Percentiles rank a stretch among this genome's conserved stretches.
Conservation (phyloP, 2,797 vertebrate species). For the Crax fasciolata region DNA sequence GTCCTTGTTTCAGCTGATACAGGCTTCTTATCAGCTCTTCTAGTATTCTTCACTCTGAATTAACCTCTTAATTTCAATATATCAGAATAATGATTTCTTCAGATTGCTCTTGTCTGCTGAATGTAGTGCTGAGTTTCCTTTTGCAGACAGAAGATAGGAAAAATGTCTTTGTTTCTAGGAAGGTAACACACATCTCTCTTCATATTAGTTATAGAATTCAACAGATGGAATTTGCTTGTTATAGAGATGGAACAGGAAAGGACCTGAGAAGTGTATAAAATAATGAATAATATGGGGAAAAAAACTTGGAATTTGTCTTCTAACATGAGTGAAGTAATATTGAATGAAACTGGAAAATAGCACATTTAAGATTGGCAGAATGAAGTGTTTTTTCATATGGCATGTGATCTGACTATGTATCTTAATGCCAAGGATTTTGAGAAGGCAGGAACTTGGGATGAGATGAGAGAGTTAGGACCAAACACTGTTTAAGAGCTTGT, state of each 20-base stretch:
- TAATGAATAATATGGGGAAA: conserved; percentile 8
- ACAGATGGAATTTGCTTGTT: neutral
- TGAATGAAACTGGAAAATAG: conserved; percentile 30
- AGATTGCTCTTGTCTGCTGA: neutral
- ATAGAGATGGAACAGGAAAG: neutral
- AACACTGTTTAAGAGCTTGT: neutral
- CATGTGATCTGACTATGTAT: neutral
- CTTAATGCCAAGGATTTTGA: neutral
- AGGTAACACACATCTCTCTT: neutral
- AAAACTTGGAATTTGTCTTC: neutral
- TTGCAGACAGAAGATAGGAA: neutral
- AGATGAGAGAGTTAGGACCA: neutral
- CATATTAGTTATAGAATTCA: neutral
- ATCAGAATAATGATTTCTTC: accelerated
- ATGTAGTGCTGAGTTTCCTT: neutral
- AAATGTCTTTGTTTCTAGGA: neutral
- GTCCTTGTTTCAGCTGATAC: neutral
- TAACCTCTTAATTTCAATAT: neutral
- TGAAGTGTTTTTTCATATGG: neutral
- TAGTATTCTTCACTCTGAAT: neutral
- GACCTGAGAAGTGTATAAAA: neutral
- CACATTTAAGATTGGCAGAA: neutral
- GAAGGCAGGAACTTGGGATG: neutral
- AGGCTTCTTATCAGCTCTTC: neutral
- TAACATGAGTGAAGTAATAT: neutral